Evolutionary conservation across 2,888 invertebrate species (phyloP).

Genomic region (Nephrocerus scutellatus): DNA sequence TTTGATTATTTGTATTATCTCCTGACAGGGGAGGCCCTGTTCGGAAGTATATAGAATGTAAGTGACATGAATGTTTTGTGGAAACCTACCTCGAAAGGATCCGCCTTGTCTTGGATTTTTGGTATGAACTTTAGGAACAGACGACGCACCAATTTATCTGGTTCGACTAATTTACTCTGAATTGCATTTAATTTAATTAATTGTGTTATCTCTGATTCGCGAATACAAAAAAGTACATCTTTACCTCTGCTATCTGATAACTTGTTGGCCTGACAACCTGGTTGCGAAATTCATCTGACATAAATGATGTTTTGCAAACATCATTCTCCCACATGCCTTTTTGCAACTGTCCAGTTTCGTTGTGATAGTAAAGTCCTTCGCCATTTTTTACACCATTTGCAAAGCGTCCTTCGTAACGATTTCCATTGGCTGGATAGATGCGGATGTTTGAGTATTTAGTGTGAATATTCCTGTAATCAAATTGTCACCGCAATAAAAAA

Average conservation of each 20-base stretch:
- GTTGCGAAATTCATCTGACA: slow-evolving; percentile 38
- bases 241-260: slow-evolving; percentile 34
- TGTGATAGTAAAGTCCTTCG: slow-evolving; percentile 42
- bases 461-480: background rate
- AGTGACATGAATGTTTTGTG: too few species aligned
- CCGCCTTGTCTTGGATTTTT: too few species aligned
- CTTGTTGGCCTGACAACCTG: slow-evolving; percentile 28
- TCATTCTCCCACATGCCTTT: slow-evolving; percentile 43
- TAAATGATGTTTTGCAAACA: slow-evolving; percentile 34
- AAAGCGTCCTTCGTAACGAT: slow-evolving; percentile 44
- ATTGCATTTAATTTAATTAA: too few species aligned
- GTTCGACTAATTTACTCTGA: slow-evolving; percentile 29
- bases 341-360: slow-evolving; percentile 42
- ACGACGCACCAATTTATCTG: slow-evolving; percentile 32
- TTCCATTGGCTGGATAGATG: slow-evolving; percentile 38
- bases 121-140: slow-evolving; percentile 33
- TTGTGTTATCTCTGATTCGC: background rate
- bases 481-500: slow-evolving; percentile 34
- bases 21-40: slow-evolving; percentile 2
- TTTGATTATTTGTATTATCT: slow-evolving; percentile 1
- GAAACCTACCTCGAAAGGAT: too few species aligned
- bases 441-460: background rate
- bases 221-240: background rate
- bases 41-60: background rate
- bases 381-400: slow-evolving; percentile 41